Evolutionary conservation across 2,888 invertebrate genomes (phyloP).

Genomic region (Meliscaeva auricollis): DNA sequence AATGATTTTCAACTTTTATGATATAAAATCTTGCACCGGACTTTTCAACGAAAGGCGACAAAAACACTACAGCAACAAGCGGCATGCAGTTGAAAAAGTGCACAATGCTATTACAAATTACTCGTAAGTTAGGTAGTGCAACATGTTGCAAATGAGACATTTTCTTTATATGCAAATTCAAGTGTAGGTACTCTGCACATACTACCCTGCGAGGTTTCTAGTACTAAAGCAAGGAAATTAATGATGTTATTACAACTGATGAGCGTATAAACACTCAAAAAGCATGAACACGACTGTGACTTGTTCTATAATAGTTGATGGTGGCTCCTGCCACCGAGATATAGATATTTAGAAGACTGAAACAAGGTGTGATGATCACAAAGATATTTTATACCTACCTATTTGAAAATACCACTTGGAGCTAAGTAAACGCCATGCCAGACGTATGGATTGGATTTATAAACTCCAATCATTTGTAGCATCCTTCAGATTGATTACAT

Average conservation of each 20-base stretch:
- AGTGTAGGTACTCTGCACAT: constrained; percentile 23
- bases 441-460: constrained; percentile 44
- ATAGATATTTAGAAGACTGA: neutral
- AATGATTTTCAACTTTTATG: no score
- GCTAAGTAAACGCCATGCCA: constrained; percentile 53
- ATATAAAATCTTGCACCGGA: no score
- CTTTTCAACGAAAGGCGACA: no score
- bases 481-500: constrained; percentile 75
- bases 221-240: constrained; percentile 24
- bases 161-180: constrained; percentile 66
- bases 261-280: constrained; percentile 68
- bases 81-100: no score
- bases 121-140: neutral
- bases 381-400: constrained; percentile 19
- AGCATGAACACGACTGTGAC: constrained; percentile 33
- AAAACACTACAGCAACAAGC: no score
- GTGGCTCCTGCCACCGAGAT: constrained; percentile 57
- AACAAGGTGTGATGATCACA: constrained; percentile 70
- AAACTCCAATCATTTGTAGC: constrained; percentile 72
- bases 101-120: no score
- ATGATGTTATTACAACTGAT: constrained; percentile 73
- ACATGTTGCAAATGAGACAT: constrained; percentile 46
- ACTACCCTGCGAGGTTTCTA: neutral
- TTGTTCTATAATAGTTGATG: constrained; percentile 1
- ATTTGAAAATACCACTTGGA: constrained; percentile 55